Percentiles rank a stretch among this genome's conserved stretches.
Conservation (phyloP, 2,113 vertebrate species). For the Anoplopoma fimbria region DNA sequence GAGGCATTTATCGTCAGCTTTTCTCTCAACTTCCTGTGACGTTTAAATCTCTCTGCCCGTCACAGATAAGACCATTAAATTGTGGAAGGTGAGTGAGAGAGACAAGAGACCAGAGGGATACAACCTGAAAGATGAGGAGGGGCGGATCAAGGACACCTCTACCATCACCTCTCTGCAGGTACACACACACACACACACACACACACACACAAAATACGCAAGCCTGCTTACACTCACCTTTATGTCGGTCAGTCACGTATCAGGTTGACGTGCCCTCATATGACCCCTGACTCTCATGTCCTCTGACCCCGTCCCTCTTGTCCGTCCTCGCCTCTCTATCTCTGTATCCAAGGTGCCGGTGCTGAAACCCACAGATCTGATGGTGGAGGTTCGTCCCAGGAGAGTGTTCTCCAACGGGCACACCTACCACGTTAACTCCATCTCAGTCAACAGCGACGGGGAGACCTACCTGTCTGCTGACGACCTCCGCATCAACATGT, state of each 20-base stretch:
- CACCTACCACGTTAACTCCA: conserved; percentile 95
- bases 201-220: not conserved
- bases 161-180: conserved; percentile 97
- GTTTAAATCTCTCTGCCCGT: conserved; percentile 22
- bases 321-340: not conserved
- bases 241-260: conserved; percentile 23
- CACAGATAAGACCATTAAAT: conserved; percentile 97
- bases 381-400: conserved; percentile 95
- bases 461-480: conserved; percentile 94
- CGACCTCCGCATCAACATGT: conserved; percentile 95
- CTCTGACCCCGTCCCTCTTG: not conserved
- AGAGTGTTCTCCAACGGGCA: conserved; percentile 93
- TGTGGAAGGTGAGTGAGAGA: conserved; percentile 97
- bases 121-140: conserved; percentile 98
- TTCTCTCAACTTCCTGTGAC: not conserved
- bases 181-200: not conserved
- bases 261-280: not conserved
- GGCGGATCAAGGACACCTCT: conserved; percentile 93
- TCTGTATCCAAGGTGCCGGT: conserved; percentile 86
- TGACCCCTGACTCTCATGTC: conserved; percentile 1
- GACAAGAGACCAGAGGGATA: conserved; percentile 98
- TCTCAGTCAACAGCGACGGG: conserved; percentile 96
- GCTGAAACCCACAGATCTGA: conserved; percentile 92
- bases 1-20: not conserved
- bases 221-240: not conserved